These are phyloP conservation scores for Vicugna pacos DNA, from an alignment of 2,113 vertebrate genomes.

Conservation along the genomic window DNA sequence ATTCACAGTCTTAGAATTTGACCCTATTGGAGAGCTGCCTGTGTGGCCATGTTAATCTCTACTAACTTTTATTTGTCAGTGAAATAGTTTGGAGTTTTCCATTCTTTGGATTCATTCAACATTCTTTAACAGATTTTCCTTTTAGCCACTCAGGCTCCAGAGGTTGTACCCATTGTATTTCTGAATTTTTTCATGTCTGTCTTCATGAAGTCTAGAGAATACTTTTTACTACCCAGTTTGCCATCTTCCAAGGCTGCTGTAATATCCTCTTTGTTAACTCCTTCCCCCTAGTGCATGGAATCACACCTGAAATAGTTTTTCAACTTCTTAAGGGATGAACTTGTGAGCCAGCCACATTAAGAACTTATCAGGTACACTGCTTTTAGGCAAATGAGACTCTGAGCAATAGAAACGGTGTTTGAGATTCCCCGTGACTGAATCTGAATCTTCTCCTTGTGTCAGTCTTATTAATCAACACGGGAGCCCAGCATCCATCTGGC, in stretches of 20 bases:
- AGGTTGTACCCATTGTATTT: neutral
- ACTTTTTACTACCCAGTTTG: neutral
- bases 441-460: neutral
- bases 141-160: neutral
- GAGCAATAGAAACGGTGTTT: neutral
- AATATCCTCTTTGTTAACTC: neutral
- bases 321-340: neutral
- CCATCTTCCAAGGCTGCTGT: neutral
- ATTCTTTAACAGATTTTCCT: neutral
- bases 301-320: neutral
- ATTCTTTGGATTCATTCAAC: neutral
- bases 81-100: neutral
- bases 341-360: neutral
- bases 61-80: neutral
- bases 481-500: neutral
- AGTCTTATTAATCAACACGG: neutral
- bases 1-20: neutral
- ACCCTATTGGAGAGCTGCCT: neutral
- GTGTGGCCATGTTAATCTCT: neutral
- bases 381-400: neutral
- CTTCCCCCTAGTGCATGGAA: neutral
- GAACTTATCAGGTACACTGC: neutral
- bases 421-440: neutral
- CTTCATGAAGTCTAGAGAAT: neutral
- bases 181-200: neutral